Base-by-base conservation (phyloP, 2,797 vertebrate genomes). In the Sandelia bainsii region DNA sequence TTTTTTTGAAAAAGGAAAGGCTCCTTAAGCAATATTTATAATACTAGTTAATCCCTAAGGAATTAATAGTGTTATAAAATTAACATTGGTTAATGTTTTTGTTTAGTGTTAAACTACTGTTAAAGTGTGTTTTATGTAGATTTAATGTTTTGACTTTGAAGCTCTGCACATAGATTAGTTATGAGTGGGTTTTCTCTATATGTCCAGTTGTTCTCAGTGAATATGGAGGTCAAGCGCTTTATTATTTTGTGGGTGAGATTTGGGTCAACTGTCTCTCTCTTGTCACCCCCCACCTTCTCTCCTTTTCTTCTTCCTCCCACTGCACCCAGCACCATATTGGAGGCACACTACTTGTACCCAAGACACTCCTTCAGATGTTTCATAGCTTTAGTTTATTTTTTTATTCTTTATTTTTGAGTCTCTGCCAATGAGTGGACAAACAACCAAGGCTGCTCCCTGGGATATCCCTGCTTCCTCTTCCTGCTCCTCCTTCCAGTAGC, bases 401-500 rank as follows among this genome's bases (percentile, higher is more conserved):
- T 75, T 72, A n/a, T 65, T 69, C 59, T 75, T 72, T 44, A 72
- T 68, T 54, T 77, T 71, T 37, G 20, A 3, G 57, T 72, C 23
- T 61, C 76, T 85, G 82, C 79, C 80, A 89, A 82, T 68, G 83
- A 60, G 69, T 23, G 72, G 67, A 90, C 80, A 93, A 93, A 93
- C 87, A 89, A 77, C 56, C 19, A 6, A 27, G 68, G 62, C 80
- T 54, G 70, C 73, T 83, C 81, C 64, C 67, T 78, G 90, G 92
- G 91, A 90, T 90, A 83, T 77, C 87, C 88, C 84, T 25, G 23
- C 69, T 86, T 87, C 87, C 80, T 80, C 79, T 75, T 51, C 64
- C 60, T 64, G 48, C 70, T 79, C 81, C 74, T 63, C 68, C 52
- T 59, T 75, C 84, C 87, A 86, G 83, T 16, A 42, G 63, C 56